These are phyloP conservation scores for Tenthredo amoena DNA, from an alignment of 2,888 invertebrate species.

Conservation along the genomic window DNA sequence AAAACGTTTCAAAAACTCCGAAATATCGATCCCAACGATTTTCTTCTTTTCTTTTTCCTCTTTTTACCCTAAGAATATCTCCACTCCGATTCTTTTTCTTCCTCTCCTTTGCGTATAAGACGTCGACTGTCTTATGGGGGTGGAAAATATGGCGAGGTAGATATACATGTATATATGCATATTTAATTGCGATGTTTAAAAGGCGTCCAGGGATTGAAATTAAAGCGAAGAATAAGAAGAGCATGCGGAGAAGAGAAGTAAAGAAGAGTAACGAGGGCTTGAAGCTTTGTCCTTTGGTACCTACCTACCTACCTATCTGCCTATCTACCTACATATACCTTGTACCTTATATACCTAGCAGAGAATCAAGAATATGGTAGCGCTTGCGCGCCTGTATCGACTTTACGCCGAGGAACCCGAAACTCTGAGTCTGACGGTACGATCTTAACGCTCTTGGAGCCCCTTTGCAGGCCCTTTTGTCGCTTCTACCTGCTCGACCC, in stretches of 20 bases:
- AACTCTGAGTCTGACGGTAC: constrained; percentile 41
- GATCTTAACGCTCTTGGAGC: constrained; percentile 36
- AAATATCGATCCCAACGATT: neutral
- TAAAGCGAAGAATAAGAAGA: neutral
- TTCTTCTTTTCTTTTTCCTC: neutral
- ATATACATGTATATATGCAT: neutral
- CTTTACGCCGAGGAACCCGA: constrained; percentile 34
- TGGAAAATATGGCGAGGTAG: neutral
- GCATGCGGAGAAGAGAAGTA: neutral
- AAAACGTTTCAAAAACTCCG: neutral
- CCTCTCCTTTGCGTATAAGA: neutral
- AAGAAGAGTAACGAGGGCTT: constrained; percentile 22
- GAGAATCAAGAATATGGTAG: constrained; percentile 34
- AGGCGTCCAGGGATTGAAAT: neutral
- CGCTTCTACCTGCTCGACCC: constrained; percentile 39
- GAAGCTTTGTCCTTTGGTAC: constrained; percentile 30
- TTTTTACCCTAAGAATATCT: no score
- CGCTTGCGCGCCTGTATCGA: constrained; percentile 50
- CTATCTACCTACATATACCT: neutral
- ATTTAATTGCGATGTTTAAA: constrained; percentile 25
- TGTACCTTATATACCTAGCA: neutral
- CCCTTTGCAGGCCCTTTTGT: constrained; percentile 48
- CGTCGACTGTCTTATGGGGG: neutral
- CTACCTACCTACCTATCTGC: neutral
- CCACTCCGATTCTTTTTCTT: neutral